Percentiles rank a stretch among this genome's conserved stretches.
Evolutionary conservation across 2,888 invertebrate genomes (phyloP).

Genomic region (Caradrina clavipalpis): DNA sequence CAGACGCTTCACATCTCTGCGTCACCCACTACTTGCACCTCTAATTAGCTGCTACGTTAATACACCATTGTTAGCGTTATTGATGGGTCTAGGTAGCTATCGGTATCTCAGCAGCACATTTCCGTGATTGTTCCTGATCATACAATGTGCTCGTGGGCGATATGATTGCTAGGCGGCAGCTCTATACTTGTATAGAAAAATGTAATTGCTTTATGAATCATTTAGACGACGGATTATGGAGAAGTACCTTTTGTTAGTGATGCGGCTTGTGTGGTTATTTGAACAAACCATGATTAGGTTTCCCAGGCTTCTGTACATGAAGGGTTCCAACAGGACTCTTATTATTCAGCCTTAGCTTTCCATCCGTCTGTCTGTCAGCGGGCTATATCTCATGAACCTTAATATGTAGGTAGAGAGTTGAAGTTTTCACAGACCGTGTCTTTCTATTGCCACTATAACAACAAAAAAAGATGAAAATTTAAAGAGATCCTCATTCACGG

Average conservation of each 20-base stretch:
- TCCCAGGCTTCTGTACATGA: too few relatives aligned
- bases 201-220: slow-evolving; percentile 68
- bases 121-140: slow-evolving; percentile 64
- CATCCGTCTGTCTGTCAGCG: too few relatives aligned
- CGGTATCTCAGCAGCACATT: slow-evolving; percentile 57
- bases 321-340: too few relatives aligned
- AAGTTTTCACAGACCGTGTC: too few relatives aligned
- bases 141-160: slow-evolving; percentile 63
- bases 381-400: too few relatives aligned
- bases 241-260: slow-evolving; percentile 33
- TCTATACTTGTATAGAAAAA: slow-evolving; percentile 60
- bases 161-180: slow-evolving; percentile 62
- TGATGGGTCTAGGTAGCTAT: slow-evolving; percentile 56
- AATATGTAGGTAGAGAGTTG: too few relatives aligned
- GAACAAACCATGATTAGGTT: background rate
- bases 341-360: too few relatives aligned
- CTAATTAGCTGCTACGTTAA: slow-evolving; percentile 52
- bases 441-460: too few relatives aligned
- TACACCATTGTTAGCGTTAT: slow-evolving; percentile 61
- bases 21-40: slow-evolving; percentile 40
- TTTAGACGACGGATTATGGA: slow-evolving; percentile 56
- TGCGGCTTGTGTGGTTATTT: background rate
- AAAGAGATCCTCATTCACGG: too few relatives aligned
- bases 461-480: too few relatives aligned
- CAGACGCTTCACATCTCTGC: slow-evolving; percentile 11